Base-by-base conservation (phyloP, 2,888 invertebrate genomes). In the Ectobius pallidus region DNA sequence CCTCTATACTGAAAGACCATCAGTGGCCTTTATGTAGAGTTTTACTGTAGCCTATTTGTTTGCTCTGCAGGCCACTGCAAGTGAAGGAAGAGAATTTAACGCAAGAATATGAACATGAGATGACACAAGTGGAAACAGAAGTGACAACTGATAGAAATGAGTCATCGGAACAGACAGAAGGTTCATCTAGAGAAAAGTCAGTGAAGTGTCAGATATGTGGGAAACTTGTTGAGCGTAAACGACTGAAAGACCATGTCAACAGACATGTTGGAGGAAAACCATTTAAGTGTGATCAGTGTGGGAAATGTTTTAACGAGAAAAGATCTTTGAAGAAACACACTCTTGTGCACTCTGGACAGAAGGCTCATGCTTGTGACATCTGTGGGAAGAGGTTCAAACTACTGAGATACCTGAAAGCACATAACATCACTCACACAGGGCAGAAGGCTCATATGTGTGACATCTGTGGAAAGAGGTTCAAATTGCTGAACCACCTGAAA, bases 401-500 rank as follows among this genome's bases (percentile, higher is more conserved):
- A 25, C 58, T n/a, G 7, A 34, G 55, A 1, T 27, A 20, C n/a
- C 18, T 70, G 22, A 55, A 32, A 16, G 58, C 27, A 42, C 70
- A 70, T 27, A 16, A 25, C 18, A 22, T 58, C 9, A 14, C 27
- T 4, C 70, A 70, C 39, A 58, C 55, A 6, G 70, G 58, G 11
- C 58, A 39, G 25, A 70, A 58, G 25, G 39, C 44, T 22, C 61
- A 70, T 25, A 25, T 52, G 25, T 70, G 70, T 58, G 55, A 58
- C 14, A 27, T 58, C 16, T 70, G 70, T 61, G 70, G 58, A 55
- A 75, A 74, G 62, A 73, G 71, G 14, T 74, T 74, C 39, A 74
- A 67, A 20, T 73, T 69, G 7, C 69, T 72, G 39, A 70, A 68
- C 30, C 62, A 69, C 16, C 68, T 74, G 69, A 67, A 69, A 14